phyloP scores from a whole-genome alignment of 2,113 vertebrate genomes.

The Petromus typicus region DNA sequence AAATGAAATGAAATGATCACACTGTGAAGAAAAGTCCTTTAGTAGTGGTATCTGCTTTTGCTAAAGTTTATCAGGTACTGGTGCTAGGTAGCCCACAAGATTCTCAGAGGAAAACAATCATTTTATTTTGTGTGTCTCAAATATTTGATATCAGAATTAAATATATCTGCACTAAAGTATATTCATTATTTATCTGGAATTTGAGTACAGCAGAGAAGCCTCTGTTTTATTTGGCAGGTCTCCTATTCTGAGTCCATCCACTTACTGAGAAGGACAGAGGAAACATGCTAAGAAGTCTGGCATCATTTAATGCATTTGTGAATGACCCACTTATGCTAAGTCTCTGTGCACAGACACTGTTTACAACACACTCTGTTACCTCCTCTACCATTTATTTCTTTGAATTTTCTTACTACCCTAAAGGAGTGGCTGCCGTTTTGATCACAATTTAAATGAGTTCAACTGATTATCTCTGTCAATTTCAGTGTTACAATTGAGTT shows the following conservation, averaged over 20 bases:
- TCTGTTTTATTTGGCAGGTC: not conserved
- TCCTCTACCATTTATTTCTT: no score
- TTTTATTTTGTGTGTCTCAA: not conserved
- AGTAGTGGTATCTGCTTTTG: not conserved
- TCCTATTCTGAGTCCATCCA: not conserved
- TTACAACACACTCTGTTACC: not conserved
- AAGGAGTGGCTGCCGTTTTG: not conserved
- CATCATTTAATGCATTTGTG: not conserved
- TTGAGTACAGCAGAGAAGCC: not conserved
- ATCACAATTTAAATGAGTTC: not conserved
- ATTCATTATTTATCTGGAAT: not conserved
- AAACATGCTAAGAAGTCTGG: not conserved
- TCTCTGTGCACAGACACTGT: fast-evolving
- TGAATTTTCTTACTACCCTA: no score
- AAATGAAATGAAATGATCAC: no score
- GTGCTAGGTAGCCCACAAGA: not conserved
- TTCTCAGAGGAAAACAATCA: not conserved
- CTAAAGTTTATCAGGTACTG: not conserved
- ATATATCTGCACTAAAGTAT: not conserved
- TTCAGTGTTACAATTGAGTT: not conserved
- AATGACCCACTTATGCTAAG: no score
- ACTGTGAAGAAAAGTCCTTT: fast-evolving
- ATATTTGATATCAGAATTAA: not conserved
- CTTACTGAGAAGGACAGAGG: not conserved
- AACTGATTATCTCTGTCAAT: not conserved